These are phyloP conservation scores for Cassiopea xamachana DNA, from an alignment of 30 jellyfish, hydroid and myxozoan genomes.

Conservation along the genomic window DNA sequence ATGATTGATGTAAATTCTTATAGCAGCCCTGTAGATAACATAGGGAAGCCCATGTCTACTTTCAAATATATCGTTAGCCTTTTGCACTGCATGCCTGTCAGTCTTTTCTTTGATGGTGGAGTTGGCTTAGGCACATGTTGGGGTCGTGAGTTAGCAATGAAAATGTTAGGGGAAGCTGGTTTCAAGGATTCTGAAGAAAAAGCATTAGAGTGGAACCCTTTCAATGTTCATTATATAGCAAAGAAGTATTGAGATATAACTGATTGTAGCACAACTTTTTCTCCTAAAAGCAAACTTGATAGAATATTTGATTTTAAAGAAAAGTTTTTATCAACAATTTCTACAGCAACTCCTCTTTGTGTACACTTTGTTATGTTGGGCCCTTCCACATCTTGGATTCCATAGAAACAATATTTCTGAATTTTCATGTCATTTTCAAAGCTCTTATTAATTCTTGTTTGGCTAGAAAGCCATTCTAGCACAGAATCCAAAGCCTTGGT, in stretches of 20 bases:
- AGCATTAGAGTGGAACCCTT: background rate
- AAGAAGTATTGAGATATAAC: background rate
- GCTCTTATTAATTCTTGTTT: no score
- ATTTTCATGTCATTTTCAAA: no score
- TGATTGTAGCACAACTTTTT: no score
- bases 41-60: slow-evolving; percentile 20
- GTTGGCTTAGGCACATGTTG: slow-evolving; percentile 70
- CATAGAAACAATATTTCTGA: no score
- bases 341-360: no score
- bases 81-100: slow-evolving; percentile 66
- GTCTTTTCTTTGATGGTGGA: slow-evolving; percentile 49
- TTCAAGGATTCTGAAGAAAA: background rate
- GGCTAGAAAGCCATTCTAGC: no score
- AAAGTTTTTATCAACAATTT: no score
- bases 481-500: no score
- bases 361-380: no score
- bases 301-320: no score
- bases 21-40: slow-evolving; percentile 56
- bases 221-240: background rate
- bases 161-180: slow-evolving; percentile 60
- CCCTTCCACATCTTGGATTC: no score
- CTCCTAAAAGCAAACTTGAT: no score
- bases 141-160: slow-evolving; percentile 53
- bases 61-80: slow-evolving; percentile 32
- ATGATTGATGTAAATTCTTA: slow-evolving; percentile 41